Evolutionary conservation across 2,113 vertebrate species (phyloP), one percentile per base, ranked within the genome.

Genomic region (Osmerus mordax): DNA sequence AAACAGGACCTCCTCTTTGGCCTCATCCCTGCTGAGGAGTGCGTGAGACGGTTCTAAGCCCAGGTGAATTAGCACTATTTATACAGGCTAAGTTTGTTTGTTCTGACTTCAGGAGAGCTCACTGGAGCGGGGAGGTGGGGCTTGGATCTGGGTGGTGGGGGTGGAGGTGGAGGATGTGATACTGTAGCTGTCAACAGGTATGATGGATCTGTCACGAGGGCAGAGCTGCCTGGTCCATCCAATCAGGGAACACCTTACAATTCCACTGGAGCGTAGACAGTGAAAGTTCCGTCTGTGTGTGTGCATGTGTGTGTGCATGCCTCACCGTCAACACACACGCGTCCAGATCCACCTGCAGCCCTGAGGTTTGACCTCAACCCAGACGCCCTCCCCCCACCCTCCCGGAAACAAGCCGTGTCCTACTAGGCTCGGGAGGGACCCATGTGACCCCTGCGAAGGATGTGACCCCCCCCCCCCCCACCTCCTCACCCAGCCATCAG

Each of bases 1-100:
- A 41, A 41, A 47, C 41, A 12, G 41, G 8, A 11, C 41, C 41
- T 47, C 32, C 4, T 36, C 32, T 36, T 6, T 36, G 32, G 32
- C 32, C 32, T 36, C 32, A 5, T 36, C 25, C 13, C 3, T 73
- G 73, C 60, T 54, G 36, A 54, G 41, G 71, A 52, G 41, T 15
- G 47, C 12, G 64, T 3, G 65, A 65, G 64, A 41, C 75, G 59
- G 52, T 56, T 56, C 61, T 32, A 23, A 63, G 32, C 55, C 76
- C 69, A 68, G 3, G 58, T 54, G 12, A n/a, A 21, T 67, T 47
- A 60, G 64, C n/a, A 78, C 54, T 71, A 65, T 66, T 76, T 84
- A 83, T 84, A 78, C 15, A 23, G 69, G 77, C 71, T 83, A 78
- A 52, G 61, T 13, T 58, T 52, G 67, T 75, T 81, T 72, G 64